Evolutionary conservation across 92 coral and sea anemone species (phyloP), one percentile per base, ranked within the genome.

Genomic region (Paramuricea clavata): DNA sequence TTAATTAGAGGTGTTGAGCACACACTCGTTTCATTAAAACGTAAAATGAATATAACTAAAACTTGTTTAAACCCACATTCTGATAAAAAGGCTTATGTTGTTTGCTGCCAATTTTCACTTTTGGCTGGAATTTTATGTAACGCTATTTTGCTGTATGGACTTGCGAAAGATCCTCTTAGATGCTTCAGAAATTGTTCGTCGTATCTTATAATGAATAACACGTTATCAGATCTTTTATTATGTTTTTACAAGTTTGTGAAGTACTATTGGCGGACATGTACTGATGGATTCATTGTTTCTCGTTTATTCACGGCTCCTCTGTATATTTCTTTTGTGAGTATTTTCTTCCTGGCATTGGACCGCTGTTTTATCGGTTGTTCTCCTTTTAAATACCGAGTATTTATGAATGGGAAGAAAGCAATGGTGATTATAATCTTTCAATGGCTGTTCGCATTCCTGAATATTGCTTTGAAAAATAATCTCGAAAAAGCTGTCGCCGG

Each of bases 81-180:
- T n/a, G 56, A 44, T n/a, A 41, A 36, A 27, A 6, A 27, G 6
- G 56, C 17, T 36, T 72, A 10, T 9, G 28, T 35, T 17, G 44
- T 74, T 25, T 13, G 39, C 36, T 32, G 36, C 17, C 59, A 74
- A 7, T 2, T 74, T 25, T 74, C 36, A 19, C 59, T 44, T 25
- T 5, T 44, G 15, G 23, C 42, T 8, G 81, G 81, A 5, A 16
- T 49, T 17, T 41, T 74, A 13, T 74, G 59, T 25, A 74, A 74
- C 36, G 17, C 32, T 5, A 22, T 74, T 13, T 17, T 74, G 60
- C 47, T 74, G n/a, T 28, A 43, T 49, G 81, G 81, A 49, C 64
- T 74, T 15, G 33, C 44, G 9, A 74, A 74, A 74, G 81, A 74
- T 49, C 81, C 81, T 43, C 61, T 74, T 2, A 49, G 27, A 74